Conservation (phyloP, 2,113 vertebrate species). For the Hippocampus guttulatus region DNA sequence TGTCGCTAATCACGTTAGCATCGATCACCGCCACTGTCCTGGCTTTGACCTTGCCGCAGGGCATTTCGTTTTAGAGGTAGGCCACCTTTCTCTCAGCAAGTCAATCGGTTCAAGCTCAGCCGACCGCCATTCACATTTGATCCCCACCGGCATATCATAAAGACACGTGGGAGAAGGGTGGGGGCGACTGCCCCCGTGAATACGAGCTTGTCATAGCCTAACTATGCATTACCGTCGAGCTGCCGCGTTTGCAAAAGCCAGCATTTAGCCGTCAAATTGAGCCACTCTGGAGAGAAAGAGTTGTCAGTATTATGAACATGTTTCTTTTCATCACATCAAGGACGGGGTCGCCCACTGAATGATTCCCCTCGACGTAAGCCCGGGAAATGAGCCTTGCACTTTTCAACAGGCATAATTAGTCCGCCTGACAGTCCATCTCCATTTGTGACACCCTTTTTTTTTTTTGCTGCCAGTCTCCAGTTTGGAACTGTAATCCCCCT, state of each 20-base stretch:
- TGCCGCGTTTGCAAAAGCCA: slow-evolving; percentile 38
- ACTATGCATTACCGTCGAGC: slow-evolving; percentile 43
- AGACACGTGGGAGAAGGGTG: too few species aligned
- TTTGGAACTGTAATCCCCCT: slow-evolving; percentile 67
- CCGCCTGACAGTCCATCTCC: slow-evolving; percentile 63
- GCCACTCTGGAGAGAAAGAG: slow-evolving; percentile 28
- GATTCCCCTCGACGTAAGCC: slow-evolving; percentile 65
- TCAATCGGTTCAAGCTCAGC: neutral
- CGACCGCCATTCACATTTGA: neutral
- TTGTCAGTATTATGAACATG: slow-evolving; percentile 51
- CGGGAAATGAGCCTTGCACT: slow-evolving; percentile 67
- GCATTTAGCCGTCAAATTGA: slow-evolving; percentile 62
- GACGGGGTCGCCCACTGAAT: slow-evolving; percentile 66
- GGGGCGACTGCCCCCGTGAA: slow-evolving; percentile 18
- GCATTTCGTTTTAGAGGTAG: slow-evolving; percentile 5
- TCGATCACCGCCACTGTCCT: slow-evolving; percentile 42
- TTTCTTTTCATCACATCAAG: slow-evolving; percentile 67
- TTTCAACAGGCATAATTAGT: slow-evolving; percentile 70
- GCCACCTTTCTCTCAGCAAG: neutral
- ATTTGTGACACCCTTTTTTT: slow-evolving; percentile 35
- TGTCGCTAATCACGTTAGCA: slow-evolving; percentile 63
- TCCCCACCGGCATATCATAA: neutral
- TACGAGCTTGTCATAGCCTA: neutral
- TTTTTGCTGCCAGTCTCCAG: slow-evolving; percentile 17
- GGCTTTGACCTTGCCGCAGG: slow-evolving; percentile 45